Base-by-base conservation (phyloP, 2,888 invertebrate species). In the Melanargia galathea region DNA sequence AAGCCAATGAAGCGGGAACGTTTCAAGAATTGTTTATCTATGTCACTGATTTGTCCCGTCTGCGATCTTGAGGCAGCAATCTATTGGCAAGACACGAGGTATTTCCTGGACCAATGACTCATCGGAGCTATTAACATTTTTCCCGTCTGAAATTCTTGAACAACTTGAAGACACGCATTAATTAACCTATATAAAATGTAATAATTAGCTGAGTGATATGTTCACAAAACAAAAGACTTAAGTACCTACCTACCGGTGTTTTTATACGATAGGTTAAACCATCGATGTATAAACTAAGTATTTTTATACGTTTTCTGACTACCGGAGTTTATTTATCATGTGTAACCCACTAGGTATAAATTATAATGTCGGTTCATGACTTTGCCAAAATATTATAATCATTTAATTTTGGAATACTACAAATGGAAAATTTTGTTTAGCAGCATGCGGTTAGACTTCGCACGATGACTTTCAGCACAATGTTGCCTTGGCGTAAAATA, bases 101-200 rank as follows among this genome's bases (percentile, higher is more conserved):
- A 84, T 83, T 85, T 86, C 84, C 86, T 86, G 80, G 73, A 77
- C 70, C 58, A 30, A 33, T 86, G 86, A 85, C 69, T 86, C 84
- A 86, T 60, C 35, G 22, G 49, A 68, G 64, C 46, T 64, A 57
- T 63, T 61, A 57, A 62, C 38, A 60, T 60, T 60, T 55, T 52
- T 54, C 22, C 13, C 33, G n/a, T 7, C 4, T 43, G 11, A 58
- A 45, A 26, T 57, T 45, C 38, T 8, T 49, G 8, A 56, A 16
- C 10, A 26, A 22, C n/a, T n/a, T 49, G 40, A 33, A 60, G 24
- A 52, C 33, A n/a, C n/a, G 33, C n/a, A 16, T 35, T 33, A n/a
- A 38, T 45, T 49, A 16, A 2, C 16, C 16, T 49, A 10, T 46
- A 22, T 11, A 46, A 20, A 46, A 46, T 22, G 24, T 26, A n/a